Conservation (phyloP, 2,797 vertebrate genomes). For the Ataeniobius toweri region DNA sequence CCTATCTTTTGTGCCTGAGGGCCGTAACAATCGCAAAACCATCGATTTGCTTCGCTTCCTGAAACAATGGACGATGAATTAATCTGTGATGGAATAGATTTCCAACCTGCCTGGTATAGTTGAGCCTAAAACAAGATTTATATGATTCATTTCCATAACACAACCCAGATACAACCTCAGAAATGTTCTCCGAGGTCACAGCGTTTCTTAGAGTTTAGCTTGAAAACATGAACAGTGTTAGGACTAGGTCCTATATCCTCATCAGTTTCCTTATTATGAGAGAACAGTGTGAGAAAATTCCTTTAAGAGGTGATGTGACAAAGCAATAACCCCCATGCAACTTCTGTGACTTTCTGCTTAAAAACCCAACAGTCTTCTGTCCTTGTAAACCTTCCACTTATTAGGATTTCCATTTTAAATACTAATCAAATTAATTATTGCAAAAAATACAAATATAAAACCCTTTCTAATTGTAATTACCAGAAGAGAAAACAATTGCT, state of each 20-base stretch:
- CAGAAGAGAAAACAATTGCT: no score
- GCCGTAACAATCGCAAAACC: slow-evolving; percentile 61
- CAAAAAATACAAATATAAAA: no score
- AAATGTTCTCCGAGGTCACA: not conserved
- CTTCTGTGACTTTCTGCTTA: not conserved
- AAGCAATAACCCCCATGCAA: not conserved
- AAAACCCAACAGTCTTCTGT: not conserved
- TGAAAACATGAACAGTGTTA: not conserved
- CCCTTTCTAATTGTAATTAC: no score
- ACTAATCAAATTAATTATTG: no score
- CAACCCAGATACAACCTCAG: not conserved
- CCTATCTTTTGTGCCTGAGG: slow-evolving; percentile 56
- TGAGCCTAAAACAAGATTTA: slow-evolving; percentile 26
- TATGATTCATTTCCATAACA: not conserved
- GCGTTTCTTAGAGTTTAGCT: not conserved
- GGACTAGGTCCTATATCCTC: not conserved
- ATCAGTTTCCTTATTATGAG: not conserved
- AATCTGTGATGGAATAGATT: slow-evolving; percentile 60
- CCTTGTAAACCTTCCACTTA: not conserved
- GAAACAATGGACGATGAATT: slow-evolving; percentile 62
- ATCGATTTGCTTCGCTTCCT: slow-evolving; percentile 63
- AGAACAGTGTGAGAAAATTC: not conserved
- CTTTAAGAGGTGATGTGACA: not conserved
- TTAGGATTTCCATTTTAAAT: not conserved
- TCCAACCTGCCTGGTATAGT: slow-evolving; percentile 20